Base-by-base conservation (phyloP, 2,888 invertebrate genomes). In the Mellilla xanthometata region DNA sequence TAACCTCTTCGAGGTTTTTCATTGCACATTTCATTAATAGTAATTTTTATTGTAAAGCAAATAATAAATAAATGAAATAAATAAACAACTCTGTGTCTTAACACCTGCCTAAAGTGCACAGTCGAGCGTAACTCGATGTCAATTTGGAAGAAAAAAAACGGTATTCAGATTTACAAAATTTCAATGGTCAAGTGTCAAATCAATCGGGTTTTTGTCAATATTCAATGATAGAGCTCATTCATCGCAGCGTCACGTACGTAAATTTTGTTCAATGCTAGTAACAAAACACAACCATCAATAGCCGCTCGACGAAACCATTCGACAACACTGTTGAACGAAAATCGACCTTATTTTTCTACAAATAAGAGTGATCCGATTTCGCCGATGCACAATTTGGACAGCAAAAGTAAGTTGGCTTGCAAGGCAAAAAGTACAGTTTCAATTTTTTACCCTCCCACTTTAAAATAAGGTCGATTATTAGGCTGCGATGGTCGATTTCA, bases 191-290 rank as follows among this genome's bases (percentile, higher is more conserved):
- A 61, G 51, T 70, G 72, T 71, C 64, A 72, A 65, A 66, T 60
- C 70, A 64, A 73, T 70, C 62, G 58, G 47, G 50, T 72, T 75
- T 74, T 74, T 76, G 61, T 68, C 61, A 67, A 56, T 53, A 56
- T 49, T 59, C 59, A 53, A 65, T 66, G 60, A 52, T 59, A 66
- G 60, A 54, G 54, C 53, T 56, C 65, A 73, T 61, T 69, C 60
- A 68, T 57, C 57, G 64, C 38, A 56, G 56, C 65, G 70, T 69
- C 77, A 81, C 80, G 79, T 79, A 68, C 62, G 59, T 62, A 64
- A 62, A 72, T 64, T n/a, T 64, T 61, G 52, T 62, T 59, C 62
- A 47, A 60, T 57, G 39, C 45, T 30, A 38, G 23, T 13, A 39
- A 31, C 26, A 28, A 65, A 60, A 56, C 47, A 39, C 49, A 36